Percentiles rank a stretch among this genome's conserved stretches.
phyloP scores from a whole-genome alignment of 2,797 vertebrate species.

The Rhadinocentrus ornatus region DNA sequence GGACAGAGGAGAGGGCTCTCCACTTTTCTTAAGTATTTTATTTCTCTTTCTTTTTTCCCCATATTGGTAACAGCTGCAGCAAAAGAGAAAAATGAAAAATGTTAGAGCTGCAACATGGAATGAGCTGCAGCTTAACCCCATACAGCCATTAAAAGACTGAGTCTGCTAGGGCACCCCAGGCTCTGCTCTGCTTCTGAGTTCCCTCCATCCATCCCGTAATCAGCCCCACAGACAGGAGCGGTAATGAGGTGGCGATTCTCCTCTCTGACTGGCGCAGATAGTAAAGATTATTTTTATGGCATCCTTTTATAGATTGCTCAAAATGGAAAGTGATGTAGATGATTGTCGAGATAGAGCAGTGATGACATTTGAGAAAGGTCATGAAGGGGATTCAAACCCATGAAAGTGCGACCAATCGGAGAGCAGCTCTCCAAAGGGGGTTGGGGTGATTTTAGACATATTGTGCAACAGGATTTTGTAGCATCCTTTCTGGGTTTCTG shows the following conservation, averaged over 20 bases:
- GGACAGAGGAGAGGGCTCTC: slow-evolving; percentile 21
- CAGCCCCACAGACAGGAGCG: slow-evolving; percentile 61
- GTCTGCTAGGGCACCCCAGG: slow-evolving; percentile 54
- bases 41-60: slow-evolving; percentile 7
- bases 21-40: slow-evolving; percentile 30
- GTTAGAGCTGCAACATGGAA: slow-evolving; percentile 39
- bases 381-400: slow-evolving; percentile 57
- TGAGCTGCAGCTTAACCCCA: slow-evolving; percentile 50
- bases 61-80: slow-evolving; percentile 29
- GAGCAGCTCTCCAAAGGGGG: slow-evolving; percentile 12
- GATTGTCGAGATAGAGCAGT: slow-evolving; percentile 33
- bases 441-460: slow-evolving; percentile 40
- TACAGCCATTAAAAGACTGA: slow-evolving; percentile 54
- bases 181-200: slow-evolving; percentile 44
- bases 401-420: slow-evolving; percentile 46
- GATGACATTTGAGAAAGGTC: slow-evolving; percentile 74
- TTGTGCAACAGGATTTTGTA: slow-evolving; percentile 65
- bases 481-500: slow-evolving; percentile 48
- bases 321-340: slow-evolving; percentile 55
- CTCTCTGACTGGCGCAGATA: slow-evolving; percentile 55
- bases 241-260: slow-evolving; percentile 73
- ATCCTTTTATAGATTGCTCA: slow-evolving; percentile 59
- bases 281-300: slow-evolving; percentile 72
- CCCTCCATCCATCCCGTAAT: slow-evolving; percentile 70
- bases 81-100: slow-evolving; percentile 12